Base-by-base conservation (phyloP, 1,140 invertebrate species). In the Pseudomyrmex cubaensis region DNA sequence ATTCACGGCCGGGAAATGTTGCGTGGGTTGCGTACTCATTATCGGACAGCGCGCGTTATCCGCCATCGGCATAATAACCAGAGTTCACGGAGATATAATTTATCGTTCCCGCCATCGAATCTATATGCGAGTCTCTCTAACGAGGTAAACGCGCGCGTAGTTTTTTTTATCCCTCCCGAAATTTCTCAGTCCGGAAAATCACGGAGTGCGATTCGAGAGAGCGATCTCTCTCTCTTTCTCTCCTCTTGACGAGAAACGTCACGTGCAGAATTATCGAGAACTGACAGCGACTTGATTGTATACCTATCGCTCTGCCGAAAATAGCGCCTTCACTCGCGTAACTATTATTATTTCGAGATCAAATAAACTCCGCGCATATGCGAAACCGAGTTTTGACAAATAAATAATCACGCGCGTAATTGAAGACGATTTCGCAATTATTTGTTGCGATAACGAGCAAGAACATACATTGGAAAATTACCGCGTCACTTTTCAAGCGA, bases 21-120 rank as follows among this genome's bases (percentile, higher is more conserved):
- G 77, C 56, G 66, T 87, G 72, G 82, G 72, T 17, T 22, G 52
- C 48, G 22, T 59, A 67, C 85, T 87, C 75, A 61, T 87, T 85
- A 67, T 52, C 17, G 46, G 10, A 2, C 13, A 2, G 15, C 25
- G 50, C 62, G 35, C 62, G 35, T 62, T 62, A 48, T 87, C 85
- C 50, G 46, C 22, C 44, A n/a, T 59, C 54, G 5, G 5, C 17
- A 13, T 12, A 20, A 22, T 35, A 35, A 35, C 35, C 22, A 12
- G 52, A 9, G 1, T 57, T 57, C 52, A 48, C 63, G 7, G n/a
- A 59, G 17, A 70, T 70, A 48, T 57, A 70, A 70, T 80, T 72
- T 80, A 80, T 72, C 22, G 54, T 9, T 20, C 22, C 17, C 20
- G 20, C 1, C 50, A 50, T 52, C 35, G 35, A 54, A 50, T 9